Evolutionary conservation across 2,113 vertebrate species (phyloP), one percentile per base, ranked within the genome.

Genomic region (Cairina moschata): DNA sequence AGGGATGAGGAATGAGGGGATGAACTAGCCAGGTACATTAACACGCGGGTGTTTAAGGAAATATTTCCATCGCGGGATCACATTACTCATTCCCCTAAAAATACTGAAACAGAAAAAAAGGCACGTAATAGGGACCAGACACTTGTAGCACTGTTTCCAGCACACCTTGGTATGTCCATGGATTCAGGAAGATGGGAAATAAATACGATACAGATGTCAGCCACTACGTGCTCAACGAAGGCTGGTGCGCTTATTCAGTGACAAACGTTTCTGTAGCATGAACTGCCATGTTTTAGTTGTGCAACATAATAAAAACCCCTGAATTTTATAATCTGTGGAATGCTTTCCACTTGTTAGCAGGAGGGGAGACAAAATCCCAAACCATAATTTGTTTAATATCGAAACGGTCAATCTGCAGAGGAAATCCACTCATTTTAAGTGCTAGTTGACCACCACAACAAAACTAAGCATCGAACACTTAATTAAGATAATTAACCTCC

Each of bases 341-440:
- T 54, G 77, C 31, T 88, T 60, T 31, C 72, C 21, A 32, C 73
- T 67, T 77, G 48, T 68, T 58, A 68, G 20, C 8, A 72, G 18
- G 25, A 58, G 42, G n/a, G 29, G 72, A 73, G n/a, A 58, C 10
- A 12, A 12, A 48, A 86, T 69, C 76, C 76, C 48, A 89, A 88
- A 13, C 62, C 84, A 17, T 62, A 86, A 86, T 55, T 86, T 52
- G 32, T 90, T 81, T 77, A 67, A 90, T 82, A 91, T 80, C 77
- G 54, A 86, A 84, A 91, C 7, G 25, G 42, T 4, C 86, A 94
- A 88, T 17, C 46, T 68, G 73, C 6, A 77, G 56, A 95, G 11
- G 42, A 56, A 93, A 76, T 13, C 63, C 16, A 68, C 52, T 38
- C n/a, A 48, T 26, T 40, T 81, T 54, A 94, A 93, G 21, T 25